Percentiles rank a stretch among this genome's conserved stretches.
Conservation (phyloP, 1,140 invertebrate genomes). For the Lineus longissimus region DNA sequence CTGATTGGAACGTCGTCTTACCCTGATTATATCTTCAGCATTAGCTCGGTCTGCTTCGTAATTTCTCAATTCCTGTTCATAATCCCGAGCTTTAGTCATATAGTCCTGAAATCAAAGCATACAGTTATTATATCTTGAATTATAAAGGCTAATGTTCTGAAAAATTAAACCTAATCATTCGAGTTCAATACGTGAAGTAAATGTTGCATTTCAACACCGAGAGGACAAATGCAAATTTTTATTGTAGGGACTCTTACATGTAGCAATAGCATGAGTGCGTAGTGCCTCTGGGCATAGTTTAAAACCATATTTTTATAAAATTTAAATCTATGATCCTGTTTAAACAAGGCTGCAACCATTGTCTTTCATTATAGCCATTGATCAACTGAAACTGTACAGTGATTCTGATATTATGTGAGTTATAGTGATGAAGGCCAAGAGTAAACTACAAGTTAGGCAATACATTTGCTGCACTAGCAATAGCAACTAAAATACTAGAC, state of each 20-base stretch:
- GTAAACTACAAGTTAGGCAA: too few species aligned
- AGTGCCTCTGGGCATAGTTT: background rate
- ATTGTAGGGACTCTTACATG: background rate
- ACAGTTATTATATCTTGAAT: too few species aligned
- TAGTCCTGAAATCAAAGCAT: conserved; percentile 39
- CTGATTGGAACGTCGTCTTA: conserved; percentile 2
- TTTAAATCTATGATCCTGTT: background rate
- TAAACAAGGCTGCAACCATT: too few species aligned
- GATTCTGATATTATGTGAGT: too few species aligned
- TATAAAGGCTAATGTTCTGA: too few species aligned
- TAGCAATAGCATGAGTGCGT: too few species aligned
- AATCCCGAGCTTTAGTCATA: conserved; percentile 37
- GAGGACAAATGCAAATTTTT: background rate
- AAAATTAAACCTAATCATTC: background rate
- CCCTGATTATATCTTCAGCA: conserved; percentile 38
- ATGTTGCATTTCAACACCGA: background rate
- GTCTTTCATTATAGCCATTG: too few species aligned
- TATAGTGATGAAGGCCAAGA: too few species aligned
- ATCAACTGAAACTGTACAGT: too few species aligned
- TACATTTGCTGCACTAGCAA: too few species aligned
- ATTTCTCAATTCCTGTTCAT: conserved; percentile 41
- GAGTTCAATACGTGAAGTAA: background rate
- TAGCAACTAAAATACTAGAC: too few species aligned
- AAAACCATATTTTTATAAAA: background rate
- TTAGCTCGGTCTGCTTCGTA: conserved; percentile 41